Percentiles rank a stretch among this genome's conserved stretches.
Conservation (phyloP, 2,797 vertebrate genomes). For the Clarias fuscus region DNA sequence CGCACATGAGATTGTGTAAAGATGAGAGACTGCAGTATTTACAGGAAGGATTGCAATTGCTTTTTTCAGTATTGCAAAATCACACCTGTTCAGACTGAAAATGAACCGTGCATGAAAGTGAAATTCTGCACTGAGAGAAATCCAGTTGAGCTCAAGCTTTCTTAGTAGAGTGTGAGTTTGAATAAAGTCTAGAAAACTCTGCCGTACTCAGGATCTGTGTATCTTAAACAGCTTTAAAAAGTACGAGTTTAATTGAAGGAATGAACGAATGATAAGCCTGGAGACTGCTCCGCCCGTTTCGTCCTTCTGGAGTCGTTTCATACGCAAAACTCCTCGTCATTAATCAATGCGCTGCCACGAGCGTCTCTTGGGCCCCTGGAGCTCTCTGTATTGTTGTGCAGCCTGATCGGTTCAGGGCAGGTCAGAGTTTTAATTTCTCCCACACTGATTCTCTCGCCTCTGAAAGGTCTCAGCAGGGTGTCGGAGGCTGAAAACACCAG, state of each 20-base stretch:
- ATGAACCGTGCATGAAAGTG: background rate
- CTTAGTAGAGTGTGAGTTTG: background rate
- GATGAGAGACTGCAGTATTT: background rate
- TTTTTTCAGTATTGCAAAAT: background rate
- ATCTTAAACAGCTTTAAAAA: background rate
- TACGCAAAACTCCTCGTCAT: slow-evolving; percentile 4
- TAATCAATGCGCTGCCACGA: slow-evolving; percentile 42
- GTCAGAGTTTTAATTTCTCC: slow-evolving; percentile 65
- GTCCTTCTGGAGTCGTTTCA: background rate
- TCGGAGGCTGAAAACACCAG: slow-evolving; percentile 49
- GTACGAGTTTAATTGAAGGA: background rate
- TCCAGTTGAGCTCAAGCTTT: background rate
- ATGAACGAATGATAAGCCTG: background rate
- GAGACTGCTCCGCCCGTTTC: background rate
- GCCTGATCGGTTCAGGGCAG: slow-evolving; percentile 56
- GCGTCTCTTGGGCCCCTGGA: slow-evolving; percentile 28
- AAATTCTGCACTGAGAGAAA: background rate
- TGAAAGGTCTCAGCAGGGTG: slow-evolving; percentile 32
- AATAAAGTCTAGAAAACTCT: background rate
- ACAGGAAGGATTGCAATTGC: slow-evolving; percentile 3
- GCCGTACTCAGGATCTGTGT: background rate
- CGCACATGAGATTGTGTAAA: background rate
- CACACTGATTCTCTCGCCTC: slow-evolving; percentile 64
- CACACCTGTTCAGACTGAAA: background rate
- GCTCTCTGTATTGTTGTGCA: slow-evolving; percentile 31